Evolutionary conservation across 2,797 vertebrate genomes (phyloP).

Genomic region (Peromyscus melanophrys): DNA sequence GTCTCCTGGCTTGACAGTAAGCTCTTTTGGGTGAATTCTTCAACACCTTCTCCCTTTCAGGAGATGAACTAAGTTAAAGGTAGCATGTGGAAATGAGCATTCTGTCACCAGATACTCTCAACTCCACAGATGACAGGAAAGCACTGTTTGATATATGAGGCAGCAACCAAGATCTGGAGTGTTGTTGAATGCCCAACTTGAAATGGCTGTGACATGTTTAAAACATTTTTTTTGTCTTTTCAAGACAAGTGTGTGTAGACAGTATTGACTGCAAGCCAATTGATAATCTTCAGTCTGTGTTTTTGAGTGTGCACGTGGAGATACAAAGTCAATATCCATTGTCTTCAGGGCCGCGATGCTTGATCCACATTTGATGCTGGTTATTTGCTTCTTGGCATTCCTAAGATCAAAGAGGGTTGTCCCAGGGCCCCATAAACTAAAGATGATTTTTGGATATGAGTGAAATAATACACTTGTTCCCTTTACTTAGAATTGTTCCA

Average conservation of each 20-base stretch:
- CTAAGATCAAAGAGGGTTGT: background rate
- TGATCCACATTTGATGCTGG: background rate
- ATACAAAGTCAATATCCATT: constrained; percentile 52
- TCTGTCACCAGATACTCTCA: background rate
- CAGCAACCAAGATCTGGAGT: background rate
- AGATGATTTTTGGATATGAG: constrained; percentile 7
- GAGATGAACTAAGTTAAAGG: background rate
- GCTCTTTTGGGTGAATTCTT: background rate
- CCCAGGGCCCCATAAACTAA: background rate
- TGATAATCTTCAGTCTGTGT: constrained; percentile 71
- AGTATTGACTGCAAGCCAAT: constrained; percentile 57
- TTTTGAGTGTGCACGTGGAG: constrained; percentile 19
- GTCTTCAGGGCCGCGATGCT: constrained; percentile 41
- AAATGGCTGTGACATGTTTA: background rate
- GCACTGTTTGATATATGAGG: background rate
- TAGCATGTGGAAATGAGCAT: background rate
- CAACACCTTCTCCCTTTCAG: background rate
- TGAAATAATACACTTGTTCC: constrained; percentile 24
- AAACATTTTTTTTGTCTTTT: constrained; percentile 12
- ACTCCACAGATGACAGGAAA: background rate
- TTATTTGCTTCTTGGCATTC: constrained; percentile 57
- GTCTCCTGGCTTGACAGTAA: constrained; percentile 14
- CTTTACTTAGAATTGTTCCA: constrained; percentile 52
- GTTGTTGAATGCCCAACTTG: background rate
- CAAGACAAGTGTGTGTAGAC: constrained; percentile 53